Conservation (phyloP, 2,797 vertebrate genomes). For the Molossus molossus region DNA sequence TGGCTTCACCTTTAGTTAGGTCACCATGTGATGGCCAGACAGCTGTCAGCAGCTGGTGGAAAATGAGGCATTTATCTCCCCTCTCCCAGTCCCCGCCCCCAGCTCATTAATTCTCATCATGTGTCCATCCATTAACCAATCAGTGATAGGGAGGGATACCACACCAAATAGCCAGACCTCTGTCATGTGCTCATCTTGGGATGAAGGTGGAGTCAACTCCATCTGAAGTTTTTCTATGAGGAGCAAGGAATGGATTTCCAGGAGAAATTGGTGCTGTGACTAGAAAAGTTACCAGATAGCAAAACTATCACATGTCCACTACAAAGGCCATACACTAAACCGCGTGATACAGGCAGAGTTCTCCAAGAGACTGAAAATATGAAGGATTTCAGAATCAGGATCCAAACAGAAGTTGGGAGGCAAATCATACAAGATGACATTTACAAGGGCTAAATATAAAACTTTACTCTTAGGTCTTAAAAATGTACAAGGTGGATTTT, state of each 20-base stretch:
- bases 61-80: not conserved
- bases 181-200: not conserved
- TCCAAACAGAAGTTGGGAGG: conserved; percentile 59
- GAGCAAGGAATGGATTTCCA: not conserved
- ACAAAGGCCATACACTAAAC: not conserved
- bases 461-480: conserved; percentile 66
- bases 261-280: not conserved
- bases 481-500: conserved; percentile 64
- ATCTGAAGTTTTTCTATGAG: not conserved
- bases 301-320: not conserved
- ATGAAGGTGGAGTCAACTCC: not conserved
- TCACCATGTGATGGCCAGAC: not conserved
- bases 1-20: too few relatives aligned
- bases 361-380: not conserved
- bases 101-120: too few relatives aligned
- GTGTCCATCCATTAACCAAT: not conserved
- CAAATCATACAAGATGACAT: conserved; percentile 74
- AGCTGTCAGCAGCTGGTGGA: not conserved
- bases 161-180: not conserved
- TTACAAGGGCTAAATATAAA: conserved; percentile 76
- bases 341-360: not conserved
- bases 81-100: not conserved
- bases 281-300: not conserved
- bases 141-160: not conserved
- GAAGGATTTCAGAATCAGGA: conserved; percentile 38